Evolutionary conservation across 1,140 invertebrate genomes (phyloP).

Genomic region (Stegodyphus dumicola): DNA sequence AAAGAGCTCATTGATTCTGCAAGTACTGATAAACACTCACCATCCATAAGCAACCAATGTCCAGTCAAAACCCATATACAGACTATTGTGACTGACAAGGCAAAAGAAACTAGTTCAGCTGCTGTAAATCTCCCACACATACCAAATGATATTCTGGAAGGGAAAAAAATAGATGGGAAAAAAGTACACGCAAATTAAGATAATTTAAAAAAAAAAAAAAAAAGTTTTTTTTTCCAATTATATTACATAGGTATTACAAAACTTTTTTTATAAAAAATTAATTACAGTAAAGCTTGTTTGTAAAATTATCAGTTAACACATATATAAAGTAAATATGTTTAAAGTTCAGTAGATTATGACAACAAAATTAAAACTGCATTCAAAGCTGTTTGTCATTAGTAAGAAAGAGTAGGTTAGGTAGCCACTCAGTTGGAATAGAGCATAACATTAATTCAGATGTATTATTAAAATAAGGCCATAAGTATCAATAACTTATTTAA

Average conservation of each 20-base stretch:
- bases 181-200: conserved; percentile 14
- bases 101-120: conserved; percentile 93
- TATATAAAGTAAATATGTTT: no score
- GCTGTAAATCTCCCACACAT: conserved; percentile 90
- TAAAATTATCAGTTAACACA: neutral
- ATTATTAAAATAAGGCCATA: no score
- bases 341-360: no score
- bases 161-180: no score
- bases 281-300: neutral
- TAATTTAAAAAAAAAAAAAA: neutral
- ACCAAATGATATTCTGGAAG: conserved; percentile 85
- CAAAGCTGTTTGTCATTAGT: no score
- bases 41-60: conserved; percentile 98
- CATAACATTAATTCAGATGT: no score
- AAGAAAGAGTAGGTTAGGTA: no score
- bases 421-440: no score
- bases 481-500: no score
- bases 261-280: conserved; percentile 15
- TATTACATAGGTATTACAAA: neutral
- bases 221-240: neutral
- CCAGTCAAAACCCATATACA: conserved; percentile 97
- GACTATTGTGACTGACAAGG: conserved; percentile 90
- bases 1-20: neutral
- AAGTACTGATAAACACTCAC: conserved; percentile 68
- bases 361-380: no score